A percentile compares a stretch with the other conserved stretches of the same genome.
Evolutionary conservation across 2,888 invertebrate genomes (phyloP).

Genomic region (Xylota sylvarum): DNA sequence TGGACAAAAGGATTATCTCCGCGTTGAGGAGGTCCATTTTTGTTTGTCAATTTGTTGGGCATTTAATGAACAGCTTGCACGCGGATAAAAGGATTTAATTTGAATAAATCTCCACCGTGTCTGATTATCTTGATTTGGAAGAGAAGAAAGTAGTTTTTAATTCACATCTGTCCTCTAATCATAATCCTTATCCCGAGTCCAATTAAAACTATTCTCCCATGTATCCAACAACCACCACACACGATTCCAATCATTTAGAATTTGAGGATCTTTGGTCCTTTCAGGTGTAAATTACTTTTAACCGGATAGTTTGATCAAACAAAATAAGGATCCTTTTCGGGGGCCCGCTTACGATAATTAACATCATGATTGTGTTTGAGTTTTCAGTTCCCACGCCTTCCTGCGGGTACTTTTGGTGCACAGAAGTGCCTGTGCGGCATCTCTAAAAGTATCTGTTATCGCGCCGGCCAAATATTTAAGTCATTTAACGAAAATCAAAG

Average conservation of each 20-base stretch:
- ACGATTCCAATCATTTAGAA: constrained; percentile 31
- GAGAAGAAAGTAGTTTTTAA: constrained; percentile 37
- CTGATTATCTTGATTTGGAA: constrained; percentile 46
- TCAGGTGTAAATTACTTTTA: constrained; percentile 72
- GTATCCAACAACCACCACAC: constrained; percentile 36
- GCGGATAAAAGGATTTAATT: constrained; percentile 54
- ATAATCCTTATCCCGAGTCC: constrained; percentile 46
- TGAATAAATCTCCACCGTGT: constrained; percentile 56
- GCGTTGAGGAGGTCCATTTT: constrained; percentile 33
- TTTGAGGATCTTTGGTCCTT: constrained; percentile 48
- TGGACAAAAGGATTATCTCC: constrained; percentile 24
- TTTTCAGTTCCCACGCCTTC: constrained; percentile 70
- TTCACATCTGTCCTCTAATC: constrained; percentile 63
- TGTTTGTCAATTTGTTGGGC: constrained; percentile 37
- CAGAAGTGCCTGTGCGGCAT: constrained; percentile 38
- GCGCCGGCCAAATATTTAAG: constrained; percentile 66
- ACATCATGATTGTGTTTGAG: constrained; percentile 63
- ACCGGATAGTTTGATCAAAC: constrained; percentile 70
- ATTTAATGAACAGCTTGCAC: constrained; percentile 55
- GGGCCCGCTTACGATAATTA: constrained; percentile 69
- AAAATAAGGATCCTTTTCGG: constrained; percentile 48
- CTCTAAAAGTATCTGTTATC: constrained; percentile 61
- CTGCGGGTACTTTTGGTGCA: constrained; percentile 5
- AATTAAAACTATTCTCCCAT: constrained; percentile 74
- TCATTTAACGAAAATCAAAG: constrained; percentile 74